Conservation (phyloP, 2,113 vertebrate genomes). For the Mustela lutreola region DNA sequence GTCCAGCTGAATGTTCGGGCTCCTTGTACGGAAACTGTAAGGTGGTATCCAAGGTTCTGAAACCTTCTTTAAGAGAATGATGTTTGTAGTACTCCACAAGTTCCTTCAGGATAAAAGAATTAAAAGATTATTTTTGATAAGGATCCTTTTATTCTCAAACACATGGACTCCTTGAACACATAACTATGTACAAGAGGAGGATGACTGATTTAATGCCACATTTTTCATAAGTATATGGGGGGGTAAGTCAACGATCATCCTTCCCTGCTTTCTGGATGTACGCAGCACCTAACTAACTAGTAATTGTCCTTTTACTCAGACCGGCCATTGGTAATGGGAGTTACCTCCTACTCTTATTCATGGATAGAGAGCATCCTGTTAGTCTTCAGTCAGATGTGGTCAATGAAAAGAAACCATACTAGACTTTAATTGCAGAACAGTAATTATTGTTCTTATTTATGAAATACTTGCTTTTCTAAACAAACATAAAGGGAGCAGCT, state of each 20-base stretch:
- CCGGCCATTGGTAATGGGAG: neutral
- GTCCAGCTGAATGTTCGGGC: slow-evolving; percentile 89
- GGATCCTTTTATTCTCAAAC: slow-evolving; percentile 21
- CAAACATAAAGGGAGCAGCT: slow-evolving; percentile 72
- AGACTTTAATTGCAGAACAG: slow-evolving; percentile 43
- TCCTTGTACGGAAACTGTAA: slow-evolving; percentile 96
- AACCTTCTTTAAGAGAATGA: slow-evolving; percentile 97
- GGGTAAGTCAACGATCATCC: neutral
- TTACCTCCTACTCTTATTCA: neutral
- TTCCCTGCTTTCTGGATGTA: neutral
- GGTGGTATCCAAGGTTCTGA: slow-evolving; percentile 96
- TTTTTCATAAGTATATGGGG: neutral
- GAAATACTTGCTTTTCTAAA: slow-evolving; percentile 62
- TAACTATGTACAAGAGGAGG: neutral
- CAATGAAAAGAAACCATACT: slow-evolving; percentile 49
- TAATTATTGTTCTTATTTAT: slow-evolving; percentile 72
- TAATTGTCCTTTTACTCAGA: neutral
- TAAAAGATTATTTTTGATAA: slow-evolving; percentile 23
- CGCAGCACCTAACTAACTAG: neutral
- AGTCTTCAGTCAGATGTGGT: slow-evolving; percentile 36
- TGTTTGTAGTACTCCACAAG: slow-evolving; percentile 97
- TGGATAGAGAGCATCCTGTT: neutral
- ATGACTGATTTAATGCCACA: neutral
- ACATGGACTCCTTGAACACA: neutral
- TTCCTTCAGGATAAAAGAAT: slow-evolving; percentile 88